Evolutionary conservation across 2,113 vertebrate genomes (phyloP).

Genomic region (Scartelaos histophorus): DNA sequence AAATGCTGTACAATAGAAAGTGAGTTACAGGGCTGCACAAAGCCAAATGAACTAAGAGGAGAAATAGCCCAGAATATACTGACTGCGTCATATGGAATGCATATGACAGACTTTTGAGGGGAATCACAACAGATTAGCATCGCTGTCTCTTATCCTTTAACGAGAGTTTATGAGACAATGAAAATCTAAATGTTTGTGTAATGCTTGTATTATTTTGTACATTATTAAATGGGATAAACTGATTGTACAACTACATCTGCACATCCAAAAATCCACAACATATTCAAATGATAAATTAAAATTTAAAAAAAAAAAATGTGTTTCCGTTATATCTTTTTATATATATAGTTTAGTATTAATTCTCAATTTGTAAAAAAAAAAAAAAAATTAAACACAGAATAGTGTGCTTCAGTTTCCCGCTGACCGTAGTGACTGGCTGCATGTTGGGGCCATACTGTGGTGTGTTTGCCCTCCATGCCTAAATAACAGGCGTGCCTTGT

Average conservation of each 20-base stretch:
- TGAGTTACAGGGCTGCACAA: conserved; percentile 33
- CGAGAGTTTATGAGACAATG: not conserved
- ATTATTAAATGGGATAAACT: not conserved
- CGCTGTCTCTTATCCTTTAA: not conserved
- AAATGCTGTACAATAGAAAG: conserved; percentile 59
- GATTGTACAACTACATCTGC: too few relatives aligned
- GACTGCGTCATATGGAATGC: conserved; percentile 5
- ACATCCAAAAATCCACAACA: too few relatives aligned
- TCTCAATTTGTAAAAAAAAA: not conserved
- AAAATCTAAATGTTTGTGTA: too few relatives aligned
- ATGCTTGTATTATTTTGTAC: not conserved
- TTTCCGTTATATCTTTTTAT: not conserved
- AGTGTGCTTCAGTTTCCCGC: conserved; percentile 58
- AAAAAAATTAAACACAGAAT: not conserved
- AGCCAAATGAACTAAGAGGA: conserved; percentile 12
- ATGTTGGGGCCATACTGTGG: conserved; percentile 52
- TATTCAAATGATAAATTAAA: too few relatives aligned
- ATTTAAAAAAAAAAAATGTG: not conserved
- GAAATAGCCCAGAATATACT: conserved; percentile 11
- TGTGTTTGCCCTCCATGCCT: conserved; percentile 67
- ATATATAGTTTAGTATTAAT: not conserved
- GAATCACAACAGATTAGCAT: not conserved
- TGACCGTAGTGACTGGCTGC: conserved; percentile 46
- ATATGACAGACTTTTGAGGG: not conserved
- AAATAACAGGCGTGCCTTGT: conserved; percentile 77